Evolutionary conservation across 2,113 vertebrate species (phyloP).

Genomic region (Lepisosteus osseus): DNA sequence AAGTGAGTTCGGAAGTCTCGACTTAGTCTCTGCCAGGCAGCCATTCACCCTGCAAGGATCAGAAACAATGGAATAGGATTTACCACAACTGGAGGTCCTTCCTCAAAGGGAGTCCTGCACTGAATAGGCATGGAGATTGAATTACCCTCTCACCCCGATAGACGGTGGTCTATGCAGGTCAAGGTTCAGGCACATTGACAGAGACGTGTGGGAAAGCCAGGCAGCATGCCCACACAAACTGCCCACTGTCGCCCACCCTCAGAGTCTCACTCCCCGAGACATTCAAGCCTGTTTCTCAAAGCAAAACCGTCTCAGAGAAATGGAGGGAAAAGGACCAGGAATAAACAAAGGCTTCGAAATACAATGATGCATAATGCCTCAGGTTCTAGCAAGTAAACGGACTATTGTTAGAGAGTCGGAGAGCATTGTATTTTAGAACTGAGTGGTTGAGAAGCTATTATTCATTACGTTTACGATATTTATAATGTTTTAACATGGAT

Average conservation of each 20-base stretch:
- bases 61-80: constrained; percentile 56
- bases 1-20: constrained; percentile 71
- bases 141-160: constrained; percentile 41
- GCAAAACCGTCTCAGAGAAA: constrained; percentile 36
- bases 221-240: constrained; percentile 63
- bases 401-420: too few relatives aligned
- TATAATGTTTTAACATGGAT: too few relatives aligned
- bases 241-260: constrained; percentile 57
- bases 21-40: constrained; percentile 56
- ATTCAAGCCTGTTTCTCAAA: constrained; percentile 49
- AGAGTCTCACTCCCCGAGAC: constrained; percentile 56
- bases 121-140: constrained; percentile 48
- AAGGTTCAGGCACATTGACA: constrained; percentile 68
- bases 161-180: constrained; percentile 59
- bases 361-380: constrained; percentile 9
- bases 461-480: too few relatives aligned
- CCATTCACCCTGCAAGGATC: constrained; percentile 54
- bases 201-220: constrained; percentile 65
- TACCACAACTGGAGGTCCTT: constrained; percentile 56
- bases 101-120: constrained; percentile 59
- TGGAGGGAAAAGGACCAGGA: constrained; percentile 50
- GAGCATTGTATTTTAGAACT: too few relatives aligned
- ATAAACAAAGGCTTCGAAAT: constrained; percentile 50
- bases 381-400: too few relatives aligned
- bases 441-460: too few relatives aligned